Evolutionary conservation across 2,113 vertebrate genomes (phyloP).

Genomic region (Lophius piscatorius): DNA sequence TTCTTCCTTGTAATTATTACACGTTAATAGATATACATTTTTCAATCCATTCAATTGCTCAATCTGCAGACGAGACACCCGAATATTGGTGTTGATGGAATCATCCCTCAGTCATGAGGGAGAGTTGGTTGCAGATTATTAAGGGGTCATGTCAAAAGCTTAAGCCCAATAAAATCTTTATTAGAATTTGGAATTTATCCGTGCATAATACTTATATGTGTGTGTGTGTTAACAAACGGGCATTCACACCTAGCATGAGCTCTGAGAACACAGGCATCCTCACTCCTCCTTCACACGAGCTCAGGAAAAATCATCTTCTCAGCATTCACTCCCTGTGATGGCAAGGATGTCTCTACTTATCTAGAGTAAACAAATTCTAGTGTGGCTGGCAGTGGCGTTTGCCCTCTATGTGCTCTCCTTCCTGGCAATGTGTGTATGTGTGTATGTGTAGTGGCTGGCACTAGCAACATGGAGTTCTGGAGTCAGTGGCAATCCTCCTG

Average conservation of each 20-base stretch:
- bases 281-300: conserved; percentile 7
- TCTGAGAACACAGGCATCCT: neutral
- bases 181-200: conserved; percentile 7
- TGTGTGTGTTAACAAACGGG: neutral
- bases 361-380: conserved; percentile 46
- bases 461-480: conserved; percentile 7
- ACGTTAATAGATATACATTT: no score
- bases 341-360: conserved; percentile 58
- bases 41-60: no score
- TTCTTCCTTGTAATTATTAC: no score
- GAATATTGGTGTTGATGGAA: neutral
- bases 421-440: conserved; percentile 28
- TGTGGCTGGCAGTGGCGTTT: conserved; percentile 54
- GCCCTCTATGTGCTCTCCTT: conserved; percentile 40
- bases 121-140: conserved; percentile 31
- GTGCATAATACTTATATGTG: neutral
- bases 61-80: no score
- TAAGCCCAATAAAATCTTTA: conserved; percentile 22
- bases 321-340: conserved; percentile 44
- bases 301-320: conserved; percentile 45
- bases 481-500: conserved; percentile 27
- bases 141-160: conserved; percentile 20
- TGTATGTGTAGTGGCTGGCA: conserved; percentile 8
- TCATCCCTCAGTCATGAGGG: no score
- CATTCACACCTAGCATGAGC: conserved; percentile 3